Evolutionary conservation across 2,797 vertebrate species (phyloP).

Genomic region (Catostomus latipinnis): DNA sequence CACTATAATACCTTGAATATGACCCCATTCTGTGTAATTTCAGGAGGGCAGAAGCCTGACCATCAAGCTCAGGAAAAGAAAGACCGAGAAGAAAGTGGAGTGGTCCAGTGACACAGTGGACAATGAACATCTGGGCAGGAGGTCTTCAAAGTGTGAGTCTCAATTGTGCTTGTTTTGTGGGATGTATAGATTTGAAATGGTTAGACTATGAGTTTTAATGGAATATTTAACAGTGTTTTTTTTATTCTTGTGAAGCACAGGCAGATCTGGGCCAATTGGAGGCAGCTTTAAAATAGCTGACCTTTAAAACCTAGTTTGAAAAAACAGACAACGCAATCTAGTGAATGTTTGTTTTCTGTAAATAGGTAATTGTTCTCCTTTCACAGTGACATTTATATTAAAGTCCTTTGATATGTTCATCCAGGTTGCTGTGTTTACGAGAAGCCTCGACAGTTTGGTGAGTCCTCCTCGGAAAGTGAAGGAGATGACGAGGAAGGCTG

Average conservation of each 20-base stretch:
- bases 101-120: constrained; percentile 95
- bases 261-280: constrained; percentile 11
- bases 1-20: background rate
- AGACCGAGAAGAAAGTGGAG: constrained; percentile 94
- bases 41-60: constrained; percentile 93
- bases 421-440: constrained; percentile 94
- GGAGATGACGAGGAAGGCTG: constrained; percentile 90
- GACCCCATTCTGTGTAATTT: background rate
- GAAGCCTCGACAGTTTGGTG: constrained; percentile 90
- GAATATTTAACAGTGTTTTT: too few relatives aligned
- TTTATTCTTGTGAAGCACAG: background rate
- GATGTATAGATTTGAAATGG: background rate
- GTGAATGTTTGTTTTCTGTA: background rate
- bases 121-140: constrained; percentile 91
- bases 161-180: background rate
- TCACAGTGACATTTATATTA: background rate
- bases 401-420: background rate
- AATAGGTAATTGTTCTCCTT: background rate
- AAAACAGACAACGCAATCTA: background rate
- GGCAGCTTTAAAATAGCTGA: constrained; percentile 26
- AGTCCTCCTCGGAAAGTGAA: constrained; percentile 92
- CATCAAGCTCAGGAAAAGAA: constrained; percentile 91
- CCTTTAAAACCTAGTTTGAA: constrained; percentile 20
- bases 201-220: background rate
- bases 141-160: constrained; percentile 93